phyloP scores from a whole-genome alignment of 2,888 invertebrate species.

The Fragum whitleyi region DNA sequence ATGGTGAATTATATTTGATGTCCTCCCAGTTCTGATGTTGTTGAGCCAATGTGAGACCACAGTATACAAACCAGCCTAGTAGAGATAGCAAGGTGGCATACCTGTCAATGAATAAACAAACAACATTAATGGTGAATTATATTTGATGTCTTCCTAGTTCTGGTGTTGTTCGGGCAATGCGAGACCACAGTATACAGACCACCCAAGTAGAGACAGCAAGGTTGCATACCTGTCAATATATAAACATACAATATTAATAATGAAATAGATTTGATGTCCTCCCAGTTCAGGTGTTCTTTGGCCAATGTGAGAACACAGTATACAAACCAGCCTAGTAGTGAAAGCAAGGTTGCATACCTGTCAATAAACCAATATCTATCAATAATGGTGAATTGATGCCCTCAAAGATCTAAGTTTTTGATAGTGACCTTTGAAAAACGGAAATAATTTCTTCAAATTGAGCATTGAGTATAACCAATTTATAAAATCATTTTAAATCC shows the following conservation, averaged over 20 bases:
- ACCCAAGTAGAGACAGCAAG: neutral
- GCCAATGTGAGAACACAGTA: neutral
- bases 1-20: conserved; percentile 28
- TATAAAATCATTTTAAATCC: no score
- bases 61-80: conserved; percentile 40
- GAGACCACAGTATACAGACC: neutral
- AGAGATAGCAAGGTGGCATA: conserved; percentile 30
- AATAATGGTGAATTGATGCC: neutral
- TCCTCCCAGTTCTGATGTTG: conserved; percentile 47
- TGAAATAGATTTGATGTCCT: neutral
- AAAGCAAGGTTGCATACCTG: neutral
- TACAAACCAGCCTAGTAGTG: no score
- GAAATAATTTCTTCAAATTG: no score
- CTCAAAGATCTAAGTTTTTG: no score
- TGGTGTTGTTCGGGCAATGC: neutral
- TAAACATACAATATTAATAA: neutral
- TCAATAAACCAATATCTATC: neutral
- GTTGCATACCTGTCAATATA: neutral
- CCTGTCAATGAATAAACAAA: conserved; percentile 21
- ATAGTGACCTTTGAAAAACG: no score
- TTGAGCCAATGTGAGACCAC: conserved; percentile 34
- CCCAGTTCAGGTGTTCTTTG: neutral
- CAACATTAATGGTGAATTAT: neutral
- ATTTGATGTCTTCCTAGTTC: neutral
- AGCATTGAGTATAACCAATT: no score